Conservation (phyloP, 2,888 invertebrate genomes). For the Protophormia terraenovae region DNA sequence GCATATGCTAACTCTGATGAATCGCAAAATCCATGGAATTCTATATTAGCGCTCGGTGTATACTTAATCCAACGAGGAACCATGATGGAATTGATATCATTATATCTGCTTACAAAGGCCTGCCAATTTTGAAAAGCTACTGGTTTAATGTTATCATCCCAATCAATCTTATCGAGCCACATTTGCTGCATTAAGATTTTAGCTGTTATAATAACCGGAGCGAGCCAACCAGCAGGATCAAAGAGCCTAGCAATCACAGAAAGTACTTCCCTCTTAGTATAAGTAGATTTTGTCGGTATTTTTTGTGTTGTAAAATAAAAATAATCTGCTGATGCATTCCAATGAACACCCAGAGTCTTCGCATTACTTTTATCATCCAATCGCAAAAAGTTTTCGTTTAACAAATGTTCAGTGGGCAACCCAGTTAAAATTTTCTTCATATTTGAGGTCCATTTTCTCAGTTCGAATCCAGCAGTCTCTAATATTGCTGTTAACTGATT, state of each 20-base stretch:
- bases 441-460: neutral
- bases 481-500: neutral
- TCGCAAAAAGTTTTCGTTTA: neutral
- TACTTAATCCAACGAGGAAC: neutral
- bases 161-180: neutral
- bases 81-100: neutral
- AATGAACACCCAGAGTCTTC: slow-evolving; percentile 1
- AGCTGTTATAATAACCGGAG: neutral
- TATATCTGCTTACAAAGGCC: neutral
- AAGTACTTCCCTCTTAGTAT: neutral
- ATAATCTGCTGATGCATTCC: neutral
- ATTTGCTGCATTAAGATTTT: neutral
- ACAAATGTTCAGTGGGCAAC: neutral
- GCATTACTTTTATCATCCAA: neutral
- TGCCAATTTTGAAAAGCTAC: too few species aligned
- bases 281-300: neutral
- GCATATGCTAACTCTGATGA: slow-evolving; percentile 27
- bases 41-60: neutral
- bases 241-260: neutral
- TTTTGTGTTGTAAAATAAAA: neutral
- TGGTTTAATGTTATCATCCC: neutral
- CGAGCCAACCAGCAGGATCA: too few species aligned
- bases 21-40: slow-evolving; percentile 49
- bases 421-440: neutral
- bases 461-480: neutral